Base-by-base conservation (phyloP, 2,888 invertebrate species). In the Cryptocheilus praepositus region DNA sequence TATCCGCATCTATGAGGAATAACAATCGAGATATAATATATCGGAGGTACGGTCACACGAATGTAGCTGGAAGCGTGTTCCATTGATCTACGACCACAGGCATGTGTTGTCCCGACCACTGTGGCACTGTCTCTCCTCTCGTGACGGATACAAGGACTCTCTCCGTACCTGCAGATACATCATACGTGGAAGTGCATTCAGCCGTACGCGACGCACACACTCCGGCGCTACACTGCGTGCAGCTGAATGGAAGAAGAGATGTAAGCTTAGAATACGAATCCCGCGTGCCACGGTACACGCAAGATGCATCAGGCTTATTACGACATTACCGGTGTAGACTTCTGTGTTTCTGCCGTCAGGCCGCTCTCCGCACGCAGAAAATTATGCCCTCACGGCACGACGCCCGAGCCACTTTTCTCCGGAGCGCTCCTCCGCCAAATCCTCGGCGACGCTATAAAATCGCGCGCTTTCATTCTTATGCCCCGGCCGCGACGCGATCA, bases 31-130 rank as follows among this genome's bases (percentile, higher is more conserved):
- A 70, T 49, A 16, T 36, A 36, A 36, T 36, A 36, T 36, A 36
- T 36, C 36, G 36, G 7, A 36, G 36, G 36, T 58, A 70, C 67
- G 68, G 70, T 80, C 69, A 74, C 73, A 64, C 72, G 74, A 77
- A 81, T 76, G 71, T 69, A 52, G 19, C 21, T 74, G 73, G 68
- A 65, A 81, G 74, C 78, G 77, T 74, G 77, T 84, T 73, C 70
- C 77, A 77, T 79, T 77, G 82, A 82, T 84, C 74, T 79, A 77
- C 78, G 81, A 70, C 68, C 65, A 63, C 55, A 71, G 67, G 61
- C 71, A 64, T 73, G 28, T 22, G 7, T n/a, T 58, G 22, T 55
- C 68, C 16, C 76, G 73, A 73, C 73, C 77, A 76, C 70, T 66
- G 64, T 61, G 63, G 63, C 57, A 61, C 57, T 60, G 36, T 25